Conservation (phyloP, 2,797 vertebrate species). For the Acanthurus lineatus region DNA sequence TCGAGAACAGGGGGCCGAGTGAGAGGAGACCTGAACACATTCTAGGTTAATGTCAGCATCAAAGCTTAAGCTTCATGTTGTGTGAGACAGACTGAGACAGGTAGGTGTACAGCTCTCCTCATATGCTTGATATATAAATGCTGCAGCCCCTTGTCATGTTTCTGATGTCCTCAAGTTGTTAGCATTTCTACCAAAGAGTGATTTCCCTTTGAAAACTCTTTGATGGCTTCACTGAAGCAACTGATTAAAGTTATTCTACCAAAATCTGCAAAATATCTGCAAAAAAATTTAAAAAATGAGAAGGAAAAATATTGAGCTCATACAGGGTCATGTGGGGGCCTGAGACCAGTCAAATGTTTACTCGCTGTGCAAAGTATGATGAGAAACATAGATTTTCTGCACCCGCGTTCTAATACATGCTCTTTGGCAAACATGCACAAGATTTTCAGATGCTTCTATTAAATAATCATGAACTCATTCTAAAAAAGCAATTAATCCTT, state of each 20-base stretch:
- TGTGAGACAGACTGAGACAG: not conserved
- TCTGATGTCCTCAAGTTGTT: not conserved
- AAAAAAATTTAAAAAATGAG: no score
- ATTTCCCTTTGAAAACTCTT: not conserved
- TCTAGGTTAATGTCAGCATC: slow-evolving; percentile 26
- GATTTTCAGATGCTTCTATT: not conserved
- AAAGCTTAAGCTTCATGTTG: slow-evolving; percentile 10
- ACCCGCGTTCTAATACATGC: not conserved
- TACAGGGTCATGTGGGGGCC: no score
- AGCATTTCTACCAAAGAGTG: not conserved
- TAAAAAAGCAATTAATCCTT: slow-evolving; percentile 1
- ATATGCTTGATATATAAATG: not conserved
- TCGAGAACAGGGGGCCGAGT: slow-evolving; percentile 24
- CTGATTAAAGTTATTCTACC: no score
- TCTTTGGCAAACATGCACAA: not conserved
- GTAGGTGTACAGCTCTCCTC: not conserved
- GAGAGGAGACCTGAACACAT: slow-evolving; percentile 32
- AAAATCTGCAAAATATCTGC: no score
- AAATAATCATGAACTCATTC: not conserved
- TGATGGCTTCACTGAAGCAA: not conserved
- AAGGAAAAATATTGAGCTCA: no score
- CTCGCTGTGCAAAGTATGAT: no score
- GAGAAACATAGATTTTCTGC: slow-evolving; percentile 9
- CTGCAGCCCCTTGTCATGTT: not conserved
- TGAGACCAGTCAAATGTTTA: no score